Conservation (phyloP, 2,797 vertebrate genomes). For the Myripristis murdjan region DNA sequence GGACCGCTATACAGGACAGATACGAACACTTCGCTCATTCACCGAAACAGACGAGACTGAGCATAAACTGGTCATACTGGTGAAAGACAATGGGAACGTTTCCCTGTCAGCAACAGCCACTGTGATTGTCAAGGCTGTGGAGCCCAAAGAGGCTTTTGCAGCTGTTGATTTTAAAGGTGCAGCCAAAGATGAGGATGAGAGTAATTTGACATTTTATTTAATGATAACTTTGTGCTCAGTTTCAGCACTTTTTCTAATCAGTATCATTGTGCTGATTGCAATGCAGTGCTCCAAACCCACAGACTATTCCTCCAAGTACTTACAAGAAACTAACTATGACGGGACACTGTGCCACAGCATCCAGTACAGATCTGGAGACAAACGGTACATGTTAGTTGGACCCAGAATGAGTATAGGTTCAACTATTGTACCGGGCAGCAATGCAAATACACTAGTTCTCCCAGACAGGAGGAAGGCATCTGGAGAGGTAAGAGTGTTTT, state of each 20-base stretch:
- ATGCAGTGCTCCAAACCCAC: conserved; percentile 66
- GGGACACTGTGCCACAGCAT: conserved; percentile 66
- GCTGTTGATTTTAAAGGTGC: conserved; percentile 54
- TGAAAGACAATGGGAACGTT: conserved; percentile 77
- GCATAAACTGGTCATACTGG: conserved; percentile 62
- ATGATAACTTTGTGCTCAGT: conserved; percentile 67
- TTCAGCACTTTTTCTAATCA: conserved; percentile 67
- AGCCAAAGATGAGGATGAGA: conserved; percentile 27
- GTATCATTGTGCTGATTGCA: conserved; percentile 55
- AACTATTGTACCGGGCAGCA: conserved; percentile 60
- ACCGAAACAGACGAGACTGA: conserved; percentile 48
- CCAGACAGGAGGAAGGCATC: conserved; percentile 33
- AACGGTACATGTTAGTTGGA: conserved; percentile 73
- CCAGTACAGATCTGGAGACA: conserved; percentile 80
- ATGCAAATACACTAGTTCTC: conserved; percentile 57
- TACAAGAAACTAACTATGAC: conserved; percentile 58
- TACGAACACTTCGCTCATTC: conserved; percentile 56
- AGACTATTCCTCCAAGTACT: conserved; percentile 56
- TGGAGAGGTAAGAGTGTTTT: conserved; percentile 46
- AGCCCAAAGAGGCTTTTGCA: conserved; percentile 61
- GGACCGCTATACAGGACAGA: conserved; percentile 55
- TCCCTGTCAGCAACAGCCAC: conserved; percentile 70
- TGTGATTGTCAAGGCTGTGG: conserved; percentile 56
- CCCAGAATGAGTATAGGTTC: conserved; percentile 73
- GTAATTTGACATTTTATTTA: conserved; percentile 56